A percentile compares a stretch with the other conserved stretches of the same genome.
These are phyloP conservation scores for Drepana falcataria DNA, from an alignment of 2,888 invertebrate species.

Conservation along the genomic window DNA sequence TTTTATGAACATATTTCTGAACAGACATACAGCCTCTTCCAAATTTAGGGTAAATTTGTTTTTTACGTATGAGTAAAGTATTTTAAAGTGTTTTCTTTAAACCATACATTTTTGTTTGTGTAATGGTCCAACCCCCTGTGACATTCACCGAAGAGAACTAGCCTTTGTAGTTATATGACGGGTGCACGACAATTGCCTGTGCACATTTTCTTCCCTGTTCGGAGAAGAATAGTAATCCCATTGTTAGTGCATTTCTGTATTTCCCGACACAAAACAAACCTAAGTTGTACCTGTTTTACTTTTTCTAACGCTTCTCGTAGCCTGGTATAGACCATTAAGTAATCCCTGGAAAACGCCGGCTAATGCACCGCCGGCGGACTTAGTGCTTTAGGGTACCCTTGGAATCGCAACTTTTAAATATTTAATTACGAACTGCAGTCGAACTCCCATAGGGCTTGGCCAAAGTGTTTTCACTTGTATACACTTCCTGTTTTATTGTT, in stretches of 20 bases:
- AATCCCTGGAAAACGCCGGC: constrained; percentile 43
- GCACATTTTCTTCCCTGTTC: constrained; percentile 3
- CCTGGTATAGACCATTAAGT: constrained; percentile 49
- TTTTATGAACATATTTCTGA: too few relatives aligned
- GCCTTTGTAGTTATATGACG: background rate
- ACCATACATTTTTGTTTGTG: too few relatives aligned
- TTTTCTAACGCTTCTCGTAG: constrained; percentile 29
- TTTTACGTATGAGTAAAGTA: too few relatives aligned
- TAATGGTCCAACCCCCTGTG: background rate
- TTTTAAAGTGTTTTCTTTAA: too few relatives aligned
- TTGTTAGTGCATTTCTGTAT: constrained; percentile 27
- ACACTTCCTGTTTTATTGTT: background rate
- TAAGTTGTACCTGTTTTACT: constrained; percentile 23
- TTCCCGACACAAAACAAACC: constrained; percentile 36
- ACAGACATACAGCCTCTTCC: too few relatives aligned
- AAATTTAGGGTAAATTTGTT: too few relatives aligned
- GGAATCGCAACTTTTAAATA: constrained; percentile 14
- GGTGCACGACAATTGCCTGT: background rate
- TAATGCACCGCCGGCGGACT: constrained; percentile 44
- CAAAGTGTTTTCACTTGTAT: background rate
- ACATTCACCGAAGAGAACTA: background rate
- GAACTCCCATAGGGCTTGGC: background rate
- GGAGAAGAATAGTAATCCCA: constrained; percentile 14
- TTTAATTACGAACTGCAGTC: background rate
- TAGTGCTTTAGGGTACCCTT: constrained; percentile 26